Percentiles rank a stretch among this genome's conserved stretches.
These are phyloP conservation scores for Aphelinus atriplicis DNA, from an alignment of 1,140 invertebrate genomes.

Conservation along the genomic window DNA sequence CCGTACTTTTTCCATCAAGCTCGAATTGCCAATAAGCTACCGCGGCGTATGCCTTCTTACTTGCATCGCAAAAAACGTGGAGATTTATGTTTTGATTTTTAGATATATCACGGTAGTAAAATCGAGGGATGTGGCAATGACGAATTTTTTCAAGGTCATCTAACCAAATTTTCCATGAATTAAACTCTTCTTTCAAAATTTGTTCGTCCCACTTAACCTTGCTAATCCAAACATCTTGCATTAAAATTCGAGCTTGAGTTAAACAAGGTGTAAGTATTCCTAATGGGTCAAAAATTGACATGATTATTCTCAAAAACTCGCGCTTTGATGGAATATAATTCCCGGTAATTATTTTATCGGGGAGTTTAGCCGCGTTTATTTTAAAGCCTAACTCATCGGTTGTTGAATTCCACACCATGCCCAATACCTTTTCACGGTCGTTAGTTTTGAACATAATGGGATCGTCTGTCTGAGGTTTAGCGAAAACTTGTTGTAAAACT, in stretches of 20 bases:
- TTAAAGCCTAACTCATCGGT: neutral
- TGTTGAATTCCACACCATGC: neutral
- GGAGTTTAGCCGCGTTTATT: neutral
- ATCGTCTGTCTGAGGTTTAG: neutral
- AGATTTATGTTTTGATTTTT: too few relatives aligned
- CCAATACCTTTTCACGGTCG: neutral
- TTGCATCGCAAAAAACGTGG: constrained; percentile 14
- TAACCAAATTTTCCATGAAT: neutral
- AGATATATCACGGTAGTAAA: neutral
- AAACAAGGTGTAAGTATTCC: constrained; percentile 54
- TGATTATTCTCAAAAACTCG: constrained; percentile 43
- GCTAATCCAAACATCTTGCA: constrained; percentile 52
- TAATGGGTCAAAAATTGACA: constrained; percentile 55
- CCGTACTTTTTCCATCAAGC: neutral
- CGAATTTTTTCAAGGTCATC: neutral
- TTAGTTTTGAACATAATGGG: neutral
- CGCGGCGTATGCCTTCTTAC: constrained; percentile 3
- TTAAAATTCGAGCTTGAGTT: constrained; percentile 53
- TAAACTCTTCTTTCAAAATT: neutral
- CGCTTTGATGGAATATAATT: constrained; percentile 43
- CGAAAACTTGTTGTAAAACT: neutral
- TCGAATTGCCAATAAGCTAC: neutral
- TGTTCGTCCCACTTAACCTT: constrained; percentile 26
- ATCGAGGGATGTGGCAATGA: neutral
- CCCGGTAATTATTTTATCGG: too few relatives aligned